Base-by-base conservation (phyloP, 2,888 invertebrate genomes). In the Tridacna gigas region DNA sequence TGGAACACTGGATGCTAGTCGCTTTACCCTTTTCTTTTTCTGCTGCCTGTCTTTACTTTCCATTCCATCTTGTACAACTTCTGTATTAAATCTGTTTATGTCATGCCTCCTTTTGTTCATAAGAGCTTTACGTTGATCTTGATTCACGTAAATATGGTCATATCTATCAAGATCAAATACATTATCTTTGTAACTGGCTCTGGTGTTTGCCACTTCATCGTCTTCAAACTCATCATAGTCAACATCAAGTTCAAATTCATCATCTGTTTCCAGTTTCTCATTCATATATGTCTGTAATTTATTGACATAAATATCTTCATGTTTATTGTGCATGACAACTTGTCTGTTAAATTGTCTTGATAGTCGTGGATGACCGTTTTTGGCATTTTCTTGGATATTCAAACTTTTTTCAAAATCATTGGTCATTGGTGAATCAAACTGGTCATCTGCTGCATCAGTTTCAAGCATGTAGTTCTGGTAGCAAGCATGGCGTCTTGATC, bases 381-480 rank as follows among this genome's bases (percentile, higher is more conserved):
- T 0, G 13, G 12, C 22, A 63, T 63, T 56, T 56, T 56, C 56
- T 20, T 3, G 3, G 20, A 5, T 67, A 20, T 67, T 45, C 45
- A 18, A 13, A n/a, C 20, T 67, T 45, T 45, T 37, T 45, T 18
- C 67, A 45, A 67, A 3, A 20, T 26, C 20, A 75, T 47, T n/a
- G n/a, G 13, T 66, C 20, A 67, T 67, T 13, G 20, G 18, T 45
- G 37, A 18, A 45, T 18, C n/a, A 20, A 45, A 37, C 45, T 67
- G 18, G n/a, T 77, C 76, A 63, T 77, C 73, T 47, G 67, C 75
- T 65, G 69, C 77, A 74, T 74, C 69, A 15, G 75, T 80, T 65
- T 88, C 83, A 56, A 82, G 77, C 86, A 82, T 84, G 69, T 78
- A 84, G 25, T 88, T 86, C 73, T 80, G 83, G 71, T 85, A 80